Evolutionary conservation across 2,888 invertebrate genomes (phyloP), one percentile per base, ranked within the genome.

Genomic region (Microplitis manilae): DNA sequence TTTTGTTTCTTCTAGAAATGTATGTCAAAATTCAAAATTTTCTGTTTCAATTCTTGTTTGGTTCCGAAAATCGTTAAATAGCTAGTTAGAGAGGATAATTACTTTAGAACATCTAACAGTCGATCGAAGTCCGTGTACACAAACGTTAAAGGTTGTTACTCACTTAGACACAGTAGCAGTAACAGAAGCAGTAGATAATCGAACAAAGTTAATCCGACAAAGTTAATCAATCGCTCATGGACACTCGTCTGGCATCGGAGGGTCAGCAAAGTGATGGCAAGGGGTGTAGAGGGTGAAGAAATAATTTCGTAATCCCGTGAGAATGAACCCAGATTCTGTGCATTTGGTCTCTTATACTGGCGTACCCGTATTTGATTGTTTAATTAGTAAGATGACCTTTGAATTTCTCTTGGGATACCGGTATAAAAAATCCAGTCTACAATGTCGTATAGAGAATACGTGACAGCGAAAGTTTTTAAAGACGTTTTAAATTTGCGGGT

Each of bases 371-470:
- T 89, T 89, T 89, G 89, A 90, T 89, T 89, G 89, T 89, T 90
- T 89, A 89, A 89, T 90, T 89, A 89, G 89, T 87, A 88, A 86
- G 88, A 89, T 90, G 89, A 89, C 89, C 88, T 84, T 81, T 77
- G 76, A 79, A 82, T 84, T 84, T 82, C 86, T 86, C 84, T 72
- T 79, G 79, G 83, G 83, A 81, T 59, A 38, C 50, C 17, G 67
- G 39, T 30, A 40, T 17, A 38, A 30, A 17, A 17, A 75, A 68
- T 64, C 9, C 39, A 64, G 20, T 50, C 13, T 50, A 50, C 13
- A 13, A 8, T 50, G 13, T 8, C 8, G 50, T 50, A 13, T 50
- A 50, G 13, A 5, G 13, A 50, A 8, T 50, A 50, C 9, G 30
- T 13, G 13, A 50, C 50, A 13, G 5, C 13, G 9, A 13, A 5